These are phyloP conservation scores for Anolis sagrei DNA, from an alignment of 2,113 vertebrate species.

Conservation along the genomic window DNA sequence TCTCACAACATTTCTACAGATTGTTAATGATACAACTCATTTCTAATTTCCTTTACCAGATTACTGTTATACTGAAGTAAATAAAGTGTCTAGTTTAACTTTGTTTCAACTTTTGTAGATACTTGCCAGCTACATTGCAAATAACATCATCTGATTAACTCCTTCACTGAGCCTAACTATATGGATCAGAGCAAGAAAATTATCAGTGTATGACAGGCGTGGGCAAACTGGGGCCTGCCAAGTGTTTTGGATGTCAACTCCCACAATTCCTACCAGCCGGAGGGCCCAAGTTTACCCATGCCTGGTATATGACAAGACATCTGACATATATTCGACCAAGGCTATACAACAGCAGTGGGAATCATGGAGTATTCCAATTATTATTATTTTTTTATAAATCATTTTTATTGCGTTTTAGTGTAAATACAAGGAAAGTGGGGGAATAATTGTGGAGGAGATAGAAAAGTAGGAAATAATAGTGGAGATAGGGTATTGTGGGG, in stretches of 20 bases:
- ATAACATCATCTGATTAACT: not conserved
- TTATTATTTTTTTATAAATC: too few relatives aligned
- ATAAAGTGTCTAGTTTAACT: not conserved
- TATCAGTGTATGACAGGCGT: slow-evolving; percentile 38
- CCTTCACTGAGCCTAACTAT: slow-evolving; percentile 14
- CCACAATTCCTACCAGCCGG: too few relatives aligned
- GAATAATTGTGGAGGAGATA: too few relatives aligned
- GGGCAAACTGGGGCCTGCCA: too few relatives aligned
- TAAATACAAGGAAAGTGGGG: too few relatives aligned
- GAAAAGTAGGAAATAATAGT: too few relatives aligned
- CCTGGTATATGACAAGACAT: not conserved
- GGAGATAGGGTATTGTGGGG: too few relatives aligned
- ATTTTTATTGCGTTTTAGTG: too few relatives aligned
- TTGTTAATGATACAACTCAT: slow-evolving; percentile 21
- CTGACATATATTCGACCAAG: slow-evolving; percentile 1
- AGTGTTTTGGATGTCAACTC: too few relatives aligned
- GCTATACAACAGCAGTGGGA: not conserved
- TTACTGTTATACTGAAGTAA: not conserved
- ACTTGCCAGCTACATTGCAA: slow-evolving; percentile 28
- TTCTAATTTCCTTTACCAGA: slow-evolving; percentile 18
- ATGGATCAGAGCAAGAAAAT: slow-evolving; percentile 12
- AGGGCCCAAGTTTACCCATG: too few relatives aligned
- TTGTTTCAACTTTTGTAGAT: not conserved
- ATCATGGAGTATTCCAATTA: too few relatives aligned
- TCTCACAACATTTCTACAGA: not conserved